A percentile compares a stretch with the other conserved stretches of the same genome.
These are phyloP conservation scores for Halictus rubicundus DNA, from an alignment of 1,140 invertebrate genomes.

Conservation along the genomic window DNA sequence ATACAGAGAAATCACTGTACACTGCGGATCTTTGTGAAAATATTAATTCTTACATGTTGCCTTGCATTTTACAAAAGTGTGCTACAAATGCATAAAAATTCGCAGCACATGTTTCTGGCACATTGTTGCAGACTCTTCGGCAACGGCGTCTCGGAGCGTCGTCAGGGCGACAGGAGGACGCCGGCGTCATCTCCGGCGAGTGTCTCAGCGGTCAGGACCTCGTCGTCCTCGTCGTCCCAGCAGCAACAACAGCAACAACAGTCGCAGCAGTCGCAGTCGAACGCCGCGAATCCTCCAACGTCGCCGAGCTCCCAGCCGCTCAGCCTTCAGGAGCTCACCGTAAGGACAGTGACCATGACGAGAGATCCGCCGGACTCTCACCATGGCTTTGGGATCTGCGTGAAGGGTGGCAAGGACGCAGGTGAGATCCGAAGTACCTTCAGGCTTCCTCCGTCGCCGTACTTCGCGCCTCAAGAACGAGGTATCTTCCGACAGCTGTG, in stretches of 20 bases:
- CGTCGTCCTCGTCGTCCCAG: constrained; percentile 63
- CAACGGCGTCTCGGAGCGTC: constrained; percentile 72
- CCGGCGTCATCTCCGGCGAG: constrained; percentile 88
- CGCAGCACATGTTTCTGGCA: no score
- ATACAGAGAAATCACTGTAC: no score
- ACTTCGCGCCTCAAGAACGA: constrained; percentile 68
- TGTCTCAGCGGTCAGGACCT: constrained; percentile 72
- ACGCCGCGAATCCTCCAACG: constrained; percentile 62
- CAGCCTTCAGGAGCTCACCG: constrained; percentile 87
- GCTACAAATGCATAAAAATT: no score
- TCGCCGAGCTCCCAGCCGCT: constrained; percentile 81
- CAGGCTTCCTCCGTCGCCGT: constrained; percentile 66
- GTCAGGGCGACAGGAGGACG: constrained; percentile 80
- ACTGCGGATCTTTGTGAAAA: no score
- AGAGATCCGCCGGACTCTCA: constrained; percentile 87
- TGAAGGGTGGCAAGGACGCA: constrained; percentile 93
- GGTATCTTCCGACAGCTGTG: constrained; percentile 55
- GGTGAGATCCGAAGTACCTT: constrained; percentile 81
- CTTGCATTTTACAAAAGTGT: no score
- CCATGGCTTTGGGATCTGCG: constrained; percentile 93
- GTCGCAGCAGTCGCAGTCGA: constrained; percentile 43
- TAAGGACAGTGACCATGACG: constrained; percentile 91
- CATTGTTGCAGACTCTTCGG: constrained; percentile 72
- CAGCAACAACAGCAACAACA: constrained; percentile 63
- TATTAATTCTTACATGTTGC: no score